Evolutionary conservation across 2,797 vertebrate genomes (phyloP).

Genomic region (Lagorchestes hirsutus): DNA sequence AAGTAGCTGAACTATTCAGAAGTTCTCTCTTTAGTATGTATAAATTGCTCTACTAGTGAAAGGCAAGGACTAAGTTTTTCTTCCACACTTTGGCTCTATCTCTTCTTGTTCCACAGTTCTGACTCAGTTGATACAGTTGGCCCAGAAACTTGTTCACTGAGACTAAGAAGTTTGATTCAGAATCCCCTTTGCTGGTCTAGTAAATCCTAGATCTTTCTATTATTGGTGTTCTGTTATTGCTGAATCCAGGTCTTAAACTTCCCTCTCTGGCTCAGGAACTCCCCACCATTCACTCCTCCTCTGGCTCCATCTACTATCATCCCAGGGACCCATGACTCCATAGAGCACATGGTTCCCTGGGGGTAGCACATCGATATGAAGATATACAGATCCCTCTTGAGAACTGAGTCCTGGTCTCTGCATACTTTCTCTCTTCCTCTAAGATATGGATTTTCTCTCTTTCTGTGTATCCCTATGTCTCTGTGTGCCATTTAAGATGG

Average conservation of each 20-base stretch:
- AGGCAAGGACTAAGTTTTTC: neutral
- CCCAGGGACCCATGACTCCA: too few relatives aligned
- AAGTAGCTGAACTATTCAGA: neutral
- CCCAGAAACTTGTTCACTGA: neutral
- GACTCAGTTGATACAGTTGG: neutral
- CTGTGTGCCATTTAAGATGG: neutral
- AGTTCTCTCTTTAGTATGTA: neutral
- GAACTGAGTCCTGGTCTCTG: neutral
- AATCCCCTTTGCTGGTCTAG: neutral
- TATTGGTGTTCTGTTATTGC: neutral
- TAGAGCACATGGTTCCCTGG: neutral
- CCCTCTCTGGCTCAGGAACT: neutral
- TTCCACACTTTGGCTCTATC: neutral
- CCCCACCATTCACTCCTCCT: neutral
- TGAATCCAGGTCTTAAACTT: neutral
- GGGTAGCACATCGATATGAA: neutral
- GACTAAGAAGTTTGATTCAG: neutral
- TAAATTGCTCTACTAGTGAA: neutral
- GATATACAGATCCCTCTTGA: neutral
- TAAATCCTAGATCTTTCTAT: neutral
- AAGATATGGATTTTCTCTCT: neutral
- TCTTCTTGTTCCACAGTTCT: neutral
- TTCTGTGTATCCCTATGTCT: neutral
- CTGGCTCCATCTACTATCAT: neutral
- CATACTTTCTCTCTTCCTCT: neutral